phyloP scores from a whole-genome alignment of 1,140 invertebrate genomes.

The Pogonomyrmex barbatus region DNA sequence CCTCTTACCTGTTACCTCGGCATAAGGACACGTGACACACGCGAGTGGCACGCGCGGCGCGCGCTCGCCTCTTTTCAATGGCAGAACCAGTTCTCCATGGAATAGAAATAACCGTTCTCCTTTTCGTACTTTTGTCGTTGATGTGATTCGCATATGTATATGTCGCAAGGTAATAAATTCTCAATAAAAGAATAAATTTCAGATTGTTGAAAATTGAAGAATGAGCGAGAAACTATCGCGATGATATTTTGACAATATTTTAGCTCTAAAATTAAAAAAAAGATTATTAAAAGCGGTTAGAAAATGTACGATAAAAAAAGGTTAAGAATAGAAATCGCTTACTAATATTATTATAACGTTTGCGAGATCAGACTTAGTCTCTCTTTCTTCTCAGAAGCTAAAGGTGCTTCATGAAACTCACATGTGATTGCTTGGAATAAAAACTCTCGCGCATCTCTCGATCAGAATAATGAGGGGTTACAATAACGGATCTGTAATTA shows the following conservation, averaged over 20 bases:
- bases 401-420: conserved; percentile 1
- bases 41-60: conserved; percentile 85
- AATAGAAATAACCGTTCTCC: conserved; percentile 82
- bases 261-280: conserved; percentile 10
- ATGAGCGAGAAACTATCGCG: too few species aligned
- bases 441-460: neutral
- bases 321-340: conserved; percentile 10
- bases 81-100: conserved; percentile 83
- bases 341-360: conserved; percentile 1
- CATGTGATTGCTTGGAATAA: conserved; percentile 9
- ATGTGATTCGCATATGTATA: neutral
- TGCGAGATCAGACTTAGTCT: neutral
- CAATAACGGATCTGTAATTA: conserved; percentile 69
- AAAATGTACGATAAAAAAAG: neutral
- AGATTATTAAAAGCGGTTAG: neutral
- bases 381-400: conserved; percentile 25
- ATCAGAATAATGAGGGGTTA: conserved; percentile 27
- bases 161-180: conserved; percentile 24
- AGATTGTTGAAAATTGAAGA: neutral
- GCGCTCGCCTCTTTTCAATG: conserved; percentile 80
- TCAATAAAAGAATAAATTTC: neutral
- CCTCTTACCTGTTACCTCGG: conserved; percentile 73
- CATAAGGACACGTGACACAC: conserved; percentile 84
- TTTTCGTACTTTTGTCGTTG: conserved; percentile 39
- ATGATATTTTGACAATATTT: neutral